phyloP scores from a whole-genome alignment of 2,888 invertebrate genomes.

The Torymus auratus region DNA sequence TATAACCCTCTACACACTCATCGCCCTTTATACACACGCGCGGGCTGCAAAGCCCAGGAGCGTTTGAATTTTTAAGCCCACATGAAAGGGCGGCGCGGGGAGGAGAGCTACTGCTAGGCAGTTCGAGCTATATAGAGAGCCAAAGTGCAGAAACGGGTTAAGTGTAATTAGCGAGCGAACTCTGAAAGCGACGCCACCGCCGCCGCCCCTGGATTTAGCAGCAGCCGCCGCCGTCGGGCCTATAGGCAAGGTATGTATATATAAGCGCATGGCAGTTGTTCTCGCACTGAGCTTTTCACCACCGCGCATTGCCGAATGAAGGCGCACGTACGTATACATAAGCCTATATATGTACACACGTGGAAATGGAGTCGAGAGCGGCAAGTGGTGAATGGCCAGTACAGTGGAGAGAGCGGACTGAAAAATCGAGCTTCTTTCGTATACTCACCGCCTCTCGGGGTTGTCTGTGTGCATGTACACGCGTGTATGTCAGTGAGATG shows the following conservation, averaged over 20 bases:
- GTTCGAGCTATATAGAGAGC: not conserved
- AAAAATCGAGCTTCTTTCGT: conserved; percentile 19
- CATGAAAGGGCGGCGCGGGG: conserved; percentile 50
- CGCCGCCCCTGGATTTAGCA: conserved; percentile 34
- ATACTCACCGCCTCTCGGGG: not conserved
- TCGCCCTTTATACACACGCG: not conserved
- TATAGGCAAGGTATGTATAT: not conserved
- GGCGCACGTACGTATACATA: no score
- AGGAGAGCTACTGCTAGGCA: not conserved
- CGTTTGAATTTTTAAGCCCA: conserved; percentile 56
- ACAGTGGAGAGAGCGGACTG: not conserved
- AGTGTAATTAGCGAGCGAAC: conserved; percentile 61
- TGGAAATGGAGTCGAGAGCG: no score
- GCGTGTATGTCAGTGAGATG: conserved; percentile 7
- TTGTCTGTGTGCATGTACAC: not conserved
- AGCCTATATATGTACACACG: no score
- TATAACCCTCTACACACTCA: not conserved
- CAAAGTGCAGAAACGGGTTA: conserved; percentile 63
- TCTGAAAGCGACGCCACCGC: conserved; percentile 50
- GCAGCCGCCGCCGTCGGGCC: conserved; percentile 10
- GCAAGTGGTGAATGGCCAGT: no score
- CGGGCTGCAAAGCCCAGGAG: conserved; percentile 20
- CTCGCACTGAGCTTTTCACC: conserved; percentile 29
- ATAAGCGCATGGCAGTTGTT: not conserved
- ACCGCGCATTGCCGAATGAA: conserved; percentile 9